A percentile compares a stretch with the other conserved stretches of the same genome.
Conservation (phyloP, 2,113 vertebrate genomes). For the Sinocyclocheilus anophthalmus region DNA sequence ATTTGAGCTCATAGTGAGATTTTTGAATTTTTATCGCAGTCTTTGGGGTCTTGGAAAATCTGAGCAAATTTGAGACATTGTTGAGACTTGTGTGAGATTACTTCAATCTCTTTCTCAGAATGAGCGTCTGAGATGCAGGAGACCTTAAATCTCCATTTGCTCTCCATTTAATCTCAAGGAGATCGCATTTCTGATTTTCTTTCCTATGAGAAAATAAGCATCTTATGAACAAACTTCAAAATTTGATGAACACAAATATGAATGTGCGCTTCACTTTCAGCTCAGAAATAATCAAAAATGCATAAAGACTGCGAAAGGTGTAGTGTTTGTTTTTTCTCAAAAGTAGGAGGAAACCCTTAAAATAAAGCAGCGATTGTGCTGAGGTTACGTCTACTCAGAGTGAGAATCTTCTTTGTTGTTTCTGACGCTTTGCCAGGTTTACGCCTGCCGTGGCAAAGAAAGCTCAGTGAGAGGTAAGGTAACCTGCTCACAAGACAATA, state of each 20-base stretch:
- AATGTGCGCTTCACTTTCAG: background rate
- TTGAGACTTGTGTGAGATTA: background rate
- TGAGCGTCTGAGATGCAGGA: background rate
- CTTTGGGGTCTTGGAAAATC: background rate
- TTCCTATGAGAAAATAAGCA: background rate
- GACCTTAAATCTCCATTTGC: background rate
- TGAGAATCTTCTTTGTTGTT: constrained; percentile 53
- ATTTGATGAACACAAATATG: background rate
- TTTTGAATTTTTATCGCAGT: background rate
- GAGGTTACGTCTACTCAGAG: background rate
- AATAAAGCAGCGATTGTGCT: constrained; percentile 57
- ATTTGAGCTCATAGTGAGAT: background rate
- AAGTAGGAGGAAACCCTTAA: constrained; percentile 25
- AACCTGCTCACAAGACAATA: constrained; percentile 52
- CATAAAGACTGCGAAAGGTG: background rate
- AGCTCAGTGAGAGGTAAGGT: constrained; percentile 49
- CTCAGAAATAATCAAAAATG: background rate
- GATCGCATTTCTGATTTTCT: background rate
- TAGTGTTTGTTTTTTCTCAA: background rate
- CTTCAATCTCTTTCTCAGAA: background rate
- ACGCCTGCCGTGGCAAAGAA: constrained; percentile 50
- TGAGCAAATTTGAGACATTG: background rate
- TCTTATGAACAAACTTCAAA: background rate
- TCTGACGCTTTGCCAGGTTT: constrained; percentile 64
- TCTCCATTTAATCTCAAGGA: background rate